phyloP scores from a whole-genome alignment of 2,797 vertebrate species.

The Amazona finschi region DNA sequence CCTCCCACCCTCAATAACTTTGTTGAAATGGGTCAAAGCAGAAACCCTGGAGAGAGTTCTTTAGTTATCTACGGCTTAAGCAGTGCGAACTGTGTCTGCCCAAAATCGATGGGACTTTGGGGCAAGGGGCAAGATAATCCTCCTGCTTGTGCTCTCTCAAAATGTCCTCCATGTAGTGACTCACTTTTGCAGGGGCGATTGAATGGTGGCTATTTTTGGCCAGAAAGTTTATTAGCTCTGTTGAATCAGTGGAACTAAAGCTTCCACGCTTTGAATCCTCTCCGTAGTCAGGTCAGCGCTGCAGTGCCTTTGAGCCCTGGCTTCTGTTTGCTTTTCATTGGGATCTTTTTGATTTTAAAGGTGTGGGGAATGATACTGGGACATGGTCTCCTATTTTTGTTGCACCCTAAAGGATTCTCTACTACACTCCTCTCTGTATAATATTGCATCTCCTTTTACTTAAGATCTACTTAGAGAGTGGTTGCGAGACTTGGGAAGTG shows the following conservation, averaged over 20 bases:
- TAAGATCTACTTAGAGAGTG: not conserved
- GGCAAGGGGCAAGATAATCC: not conserved
- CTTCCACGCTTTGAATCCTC: not conserved
- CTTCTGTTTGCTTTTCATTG: not conserved
- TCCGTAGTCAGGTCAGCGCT: not conserved
- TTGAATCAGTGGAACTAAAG: not conserved
- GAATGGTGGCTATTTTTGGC: not conserved
- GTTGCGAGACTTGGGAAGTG: not conserved
- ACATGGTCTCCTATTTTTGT: not conserved
- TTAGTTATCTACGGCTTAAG: not conserved
- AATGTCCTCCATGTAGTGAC: not conserved
- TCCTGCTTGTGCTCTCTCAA: not conserved
- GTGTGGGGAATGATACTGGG: not conserved
- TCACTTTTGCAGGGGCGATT: not conserved
- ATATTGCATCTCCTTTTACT: not conserved
- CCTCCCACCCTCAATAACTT: not conserved
- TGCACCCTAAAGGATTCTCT: not conserved
- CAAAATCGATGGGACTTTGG: not conserved
- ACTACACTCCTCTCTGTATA: not conserved
- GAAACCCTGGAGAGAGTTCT: not conserved
- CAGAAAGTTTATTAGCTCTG: not conserved
- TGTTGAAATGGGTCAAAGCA: not conserved
- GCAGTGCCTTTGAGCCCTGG: not conserved
- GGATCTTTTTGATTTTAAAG: constrained; percentile 18
- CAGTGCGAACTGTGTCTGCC: not conserved